phyloP scores from a whole-genome alignment of 2,113 vertebrate genomes.

The Brachypodius melanocephalos region DNA sequence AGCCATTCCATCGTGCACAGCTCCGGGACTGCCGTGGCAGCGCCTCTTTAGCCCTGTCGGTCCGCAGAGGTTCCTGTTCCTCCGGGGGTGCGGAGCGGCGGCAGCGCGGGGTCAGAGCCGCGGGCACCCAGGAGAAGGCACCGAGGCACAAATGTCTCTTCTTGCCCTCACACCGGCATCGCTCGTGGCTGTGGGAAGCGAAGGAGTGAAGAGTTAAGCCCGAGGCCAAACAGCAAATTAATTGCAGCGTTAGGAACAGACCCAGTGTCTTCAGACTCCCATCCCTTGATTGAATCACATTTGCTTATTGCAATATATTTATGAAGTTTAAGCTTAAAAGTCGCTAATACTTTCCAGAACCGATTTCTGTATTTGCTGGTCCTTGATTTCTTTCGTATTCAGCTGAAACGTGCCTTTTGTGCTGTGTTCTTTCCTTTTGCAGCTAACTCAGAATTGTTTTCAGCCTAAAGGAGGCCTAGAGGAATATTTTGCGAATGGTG shows the following conservation, averaged over 20 bases:
- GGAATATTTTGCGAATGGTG: neutral
- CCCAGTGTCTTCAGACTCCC: neutral
- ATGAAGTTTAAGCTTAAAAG: slow-evolving; percentile 54
- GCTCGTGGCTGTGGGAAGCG: neutral
- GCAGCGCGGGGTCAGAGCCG: neutral
- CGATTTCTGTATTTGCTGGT: slow-evolving; percentile 24
- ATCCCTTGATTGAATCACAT: neutral
- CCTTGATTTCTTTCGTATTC: slow-evolving; percentile 32
- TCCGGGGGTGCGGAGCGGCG: too few species aligned
- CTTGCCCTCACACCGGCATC: neutral
- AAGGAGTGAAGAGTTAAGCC: neutral
- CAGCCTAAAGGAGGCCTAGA: neutral
- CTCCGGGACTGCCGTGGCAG: slow-evolving; percentile 7
- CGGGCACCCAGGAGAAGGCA: neutral
- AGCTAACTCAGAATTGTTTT: slow-evolving; percentile 1
- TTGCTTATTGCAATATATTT: slow-evolving; percentile 59
- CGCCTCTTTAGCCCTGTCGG: neutral
- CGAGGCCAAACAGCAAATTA: neutral
- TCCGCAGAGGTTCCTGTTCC: neutral
- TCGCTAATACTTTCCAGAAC: slow-evolving; percentile 55
- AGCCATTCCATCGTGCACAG: fast-evolving
- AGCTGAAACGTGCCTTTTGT: slow-evolving; percentile 26
- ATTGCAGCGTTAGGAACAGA: slow-evolving; percentile 20
- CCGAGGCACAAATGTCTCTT: neutral
- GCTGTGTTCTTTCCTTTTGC: slow-evolving; percentile 2